Evolutionary conservation across 2,888 invertebrate genomes (phyloP).

Genomic region (Torymus aiolomorphi): DNA sequence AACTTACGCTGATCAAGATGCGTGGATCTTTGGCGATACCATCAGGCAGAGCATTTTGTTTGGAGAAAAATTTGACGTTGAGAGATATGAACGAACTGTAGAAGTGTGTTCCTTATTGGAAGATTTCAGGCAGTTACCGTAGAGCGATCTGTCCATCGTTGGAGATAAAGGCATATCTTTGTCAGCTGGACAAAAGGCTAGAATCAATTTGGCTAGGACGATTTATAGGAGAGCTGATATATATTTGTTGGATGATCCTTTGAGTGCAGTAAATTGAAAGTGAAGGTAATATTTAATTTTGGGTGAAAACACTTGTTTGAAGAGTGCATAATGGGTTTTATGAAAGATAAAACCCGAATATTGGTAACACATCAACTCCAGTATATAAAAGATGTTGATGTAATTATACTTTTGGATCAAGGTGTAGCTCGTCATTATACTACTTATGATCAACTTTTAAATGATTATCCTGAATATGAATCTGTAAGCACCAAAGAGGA

Average conservation of each 20-base stretch:
- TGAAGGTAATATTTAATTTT: neutral
- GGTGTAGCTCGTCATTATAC: constrained; percentile 66
- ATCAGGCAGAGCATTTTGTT: constrained; percentile 93
- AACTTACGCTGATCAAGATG: constrained; percentile 89
- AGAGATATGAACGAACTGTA: constrained; percentile 77
- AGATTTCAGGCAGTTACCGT: constrained; percentile 80
- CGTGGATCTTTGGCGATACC: constrained; percentile 90
- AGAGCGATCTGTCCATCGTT: constrained; percentile 83
- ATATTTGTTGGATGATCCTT: constrained; percentile 88
- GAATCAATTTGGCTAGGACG: constrained; percentile 86
- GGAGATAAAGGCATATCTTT: constrained; percentile 85
- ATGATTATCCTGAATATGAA: constrained; percentile 67
- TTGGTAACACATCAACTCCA: constrained; percentile 87
- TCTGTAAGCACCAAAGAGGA: constrained; percentile 66
- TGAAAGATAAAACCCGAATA: constrained; percentile 83
- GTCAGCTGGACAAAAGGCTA: constrained; percentile 85
- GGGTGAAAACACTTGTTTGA: constrained; percentile 87
- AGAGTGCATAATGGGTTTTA: constrained; percentile 81
- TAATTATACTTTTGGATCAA: constrained; percentile 64
- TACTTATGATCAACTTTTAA: constrained; percentile 67
- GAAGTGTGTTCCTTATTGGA: constrained; percentile 73
- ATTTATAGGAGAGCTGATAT: constrained; percentile 88
- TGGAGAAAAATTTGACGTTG: constrained; percentile 81
- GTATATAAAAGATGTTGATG: constrained; percentile 78
- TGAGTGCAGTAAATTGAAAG: constrained; percentile 80